A percentile compares a stretch with the other conserved stretches of the same genome.
These are phyloP conservation scores for Trissolcus brochymenae DNA, from an alignment of 2,888 invertebrate genomes.

Conservation along the genomic window DNA sequence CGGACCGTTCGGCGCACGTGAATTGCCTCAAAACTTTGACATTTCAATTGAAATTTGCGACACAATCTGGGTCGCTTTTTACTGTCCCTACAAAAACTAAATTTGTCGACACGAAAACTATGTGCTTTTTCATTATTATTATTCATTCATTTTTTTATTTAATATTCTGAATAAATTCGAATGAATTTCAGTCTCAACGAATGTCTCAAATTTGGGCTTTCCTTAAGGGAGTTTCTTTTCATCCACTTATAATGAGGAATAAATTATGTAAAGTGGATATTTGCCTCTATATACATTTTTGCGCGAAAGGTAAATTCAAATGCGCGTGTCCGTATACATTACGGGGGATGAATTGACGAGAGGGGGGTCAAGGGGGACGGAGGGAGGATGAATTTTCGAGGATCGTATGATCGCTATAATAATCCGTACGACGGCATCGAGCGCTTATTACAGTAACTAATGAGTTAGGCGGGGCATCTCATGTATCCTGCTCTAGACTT, in stretches of 20 bases:
- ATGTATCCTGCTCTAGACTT: constrained; percentile 63
- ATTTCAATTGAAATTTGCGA: no score
- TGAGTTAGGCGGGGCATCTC: constrained; percentile 64
- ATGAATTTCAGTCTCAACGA: neutral
- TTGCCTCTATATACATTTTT: constrained; percentile 22
- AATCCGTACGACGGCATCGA: constrained; percentile 42
- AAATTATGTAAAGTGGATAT: constrained; percentile 41
- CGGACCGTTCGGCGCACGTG: constrained; percentile 22
- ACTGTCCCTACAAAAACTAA: no score
- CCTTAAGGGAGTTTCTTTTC: no score
- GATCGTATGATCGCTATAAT: constrained; percentile 22
- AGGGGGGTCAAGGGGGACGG: constrained; percentile 8
- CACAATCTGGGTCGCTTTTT: no score
- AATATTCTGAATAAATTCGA: no score
- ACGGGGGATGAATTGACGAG: constrained; percentile 8
- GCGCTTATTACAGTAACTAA: constrained; percentile 62
- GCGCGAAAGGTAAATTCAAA: constrained; percentile 32
- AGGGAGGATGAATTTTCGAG: constrained; percentile 20
- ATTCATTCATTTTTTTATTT: no score
- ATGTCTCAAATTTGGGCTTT: no score
- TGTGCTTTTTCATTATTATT: no score
- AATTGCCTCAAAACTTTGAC: constrained; percentile 20
- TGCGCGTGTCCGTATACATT: constrained; percentile 24
- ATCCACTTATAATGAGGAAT: constrained; percentile 7
- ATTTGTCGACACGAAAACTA: no score